Evolutionary conservation across 2,113 vertebrate genomes (phyloP), one percentile per base, ranked within the genome.

Genomic region (Rhodinocichla rosea): DNA sequence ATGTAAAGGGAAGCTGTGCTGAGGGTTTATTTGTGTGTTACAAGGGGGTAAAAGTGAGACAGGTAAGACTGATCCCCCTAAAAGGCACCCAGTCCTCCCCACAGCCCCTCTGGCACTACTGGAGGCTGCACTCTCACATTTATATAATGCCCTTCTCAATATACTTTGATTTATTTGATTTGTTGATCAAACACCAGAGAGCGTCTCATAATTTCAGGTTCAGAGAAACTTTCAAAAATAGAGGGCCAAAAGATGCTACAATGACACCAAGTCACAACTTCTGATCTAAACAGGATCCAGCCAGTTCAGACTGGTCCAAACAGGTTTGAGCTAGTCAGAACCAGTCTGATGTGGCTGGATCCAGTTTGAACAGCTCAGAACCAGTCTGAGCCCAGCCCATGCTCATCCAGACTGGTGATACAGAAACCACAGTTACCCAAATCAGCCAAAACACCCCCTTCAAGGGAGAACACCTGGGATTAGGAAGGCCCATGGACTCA

Each of bases 1-100:
- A 91, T 63, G 85, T 45, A 94, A 35, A 69, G 42, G 80, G 53
- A 71, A 90, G 76, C 70, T 64, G 80, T 14, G 40, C 67, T 47
- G 13, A 94, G 35, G 94, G 70, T 37, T 92, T 89, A 76, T 91
- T 81, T 96, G 49, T 87, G 71, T 47, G 86, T 57, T 77, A 82
- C 87, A 75, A 86, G 63, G 63, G 92, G 47, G 32, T 35, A 91
- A 84, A 96, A 95, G 55, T 55, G 50, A 18, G 71, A 84, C 83
- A 89, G 0, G 0, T 23, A 75, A 69, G 40, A 89, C 79, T 33
- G 26, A 73, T 59, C 56, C 71, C 70, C 67, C 77, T 74, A 81
- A 94, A 93, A 94, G 74, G 65, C 33, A 92, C 20, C 39, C 62
- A 17, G 4, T 30, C 78, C 89, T 88, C 94, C 47, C 81, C 35